A percentile compares a stretch with the other conserved stretches of the same genome.
Conservation (phyloP, 1,140 invertebrate species). For the Drosophila azteca region DNA sequence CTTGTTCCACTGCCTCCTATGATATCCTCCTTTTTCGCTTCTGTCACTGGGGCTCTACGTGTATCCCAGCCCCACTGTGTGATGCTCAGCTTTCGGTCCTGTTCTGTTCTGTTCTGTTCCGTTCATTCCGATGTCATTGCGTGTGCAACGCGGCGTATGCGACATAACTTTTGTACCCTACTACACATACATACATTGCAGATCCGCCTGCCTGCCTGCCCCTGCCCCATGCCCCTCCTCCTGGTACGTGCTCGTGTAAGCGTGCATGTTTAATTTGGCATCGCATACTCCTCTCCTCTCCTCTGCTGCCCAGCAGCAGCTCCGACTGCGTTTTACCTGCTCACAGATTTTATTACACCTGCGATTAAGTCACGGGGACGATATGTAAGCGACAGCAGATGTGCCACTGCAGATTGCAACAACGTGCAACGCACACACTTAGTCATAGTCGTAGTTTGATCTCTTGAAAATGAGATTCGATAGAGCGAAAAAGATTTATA, state of each 20-base stretch:
- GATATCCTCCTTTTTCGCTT: no score
- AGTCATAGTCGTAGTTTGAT: no score
- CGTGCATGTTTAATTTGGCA: constrained; percentile 76
- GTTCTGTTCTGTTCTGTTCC: not conserved
- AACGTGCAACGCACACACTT: no score
- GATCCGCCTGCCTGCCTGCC: not conserved
- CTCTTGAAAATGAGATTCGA: no score
- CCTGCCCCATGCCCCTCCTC: not conserved
- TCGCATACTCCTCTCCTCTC: constrained; percentile 51
- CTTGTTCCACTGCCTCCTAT: not conserved
- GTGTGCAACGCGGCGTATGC: constrained; percentile 62
- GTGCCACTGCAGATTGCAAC: no score
- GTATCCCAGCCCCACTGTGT: not conserved
- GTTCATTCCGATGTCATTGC: constrained; percentile 71
- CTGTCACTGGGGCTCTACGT: not conserved
- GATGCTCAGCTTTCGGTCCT: constrained; percentile 7
- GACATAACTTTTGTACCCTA: constrained; percentile 51
- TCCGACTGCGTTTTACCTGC: constrained; percentile 32
- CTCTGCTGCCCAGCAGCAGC: constrained; percentile 12
- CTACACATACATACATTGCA: not conserved
- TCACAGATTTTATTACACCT: constrained; percentile 34
- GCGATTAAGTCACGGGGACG: constrained; percentile 25
- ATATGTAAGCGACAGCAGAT: constrained; percentile 6
- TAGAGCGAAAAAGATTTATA: no score
- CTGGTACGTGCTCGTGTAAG: constrained; percentile 66